Evolutionary conservation across 2,113 vertebrate species (phyloP).

Genomic region (Scolopax mira): DNA sequence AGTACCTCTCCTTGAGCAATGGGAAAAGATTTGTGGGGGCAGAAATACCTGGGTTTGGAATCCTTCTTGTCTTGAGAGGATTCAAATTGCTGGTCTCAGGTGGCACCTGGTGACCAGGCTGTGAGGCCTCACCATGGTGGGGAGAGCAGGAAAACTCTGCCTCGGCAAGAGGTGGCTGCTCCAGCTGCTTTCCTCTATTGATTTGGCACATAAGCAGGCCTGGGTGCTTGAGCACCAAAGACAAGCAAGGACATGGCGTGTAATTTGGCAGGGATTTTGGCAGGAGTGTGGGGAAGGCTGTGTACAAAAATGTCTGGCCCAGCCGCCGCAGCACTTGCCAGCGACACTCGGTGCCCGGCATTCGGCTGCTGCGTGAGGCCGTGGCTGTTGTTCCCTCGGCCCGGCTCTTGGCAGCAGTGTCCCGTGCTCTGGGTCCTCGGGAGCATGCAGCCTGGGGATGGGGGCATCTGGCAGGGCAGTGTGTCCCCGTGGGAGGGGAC

Average conservation of each 20-base stretch:
- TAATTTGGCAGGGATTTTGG: neutral
- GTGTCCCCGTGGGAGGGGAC: neutral
- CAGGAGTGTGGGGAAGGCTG: neutral
- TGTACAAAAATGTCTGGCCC: neutral
- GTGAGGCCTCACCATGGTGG: fast-evolving
- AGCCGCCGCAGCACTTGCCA: neutral
- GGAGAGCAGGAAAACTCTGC: neutral
- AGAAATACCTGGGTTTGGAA: neutral
- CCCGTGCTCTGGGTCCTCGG: neutral
- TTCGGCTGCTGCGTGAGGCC: neutral
- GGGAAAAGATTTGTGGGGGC: neutral
- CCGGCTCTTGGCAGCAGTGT: neutral
- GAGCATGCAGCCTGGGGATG: neutral
- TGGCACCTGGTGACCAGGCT: neutral
- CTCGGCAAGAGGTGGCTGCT: neutral
- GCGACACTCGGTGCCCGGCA: fast-evolving
- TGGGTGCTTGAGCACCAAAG: neutral
- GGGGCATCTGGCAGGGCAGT: fast-evolving
- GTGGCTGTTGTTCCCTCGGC: neutral
- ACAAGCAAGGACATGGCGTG: neutral
- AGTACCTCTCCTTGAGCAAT: neutral
- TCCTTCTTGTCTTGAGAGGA: neutral
- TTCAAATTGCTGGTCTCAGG: neutral
- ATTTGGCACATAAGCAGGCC: neutral
- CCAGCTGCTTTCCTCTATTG: neutral